These are phyloP conservation scores for Rugalucina vietnamica DNA, from an alignment of 2,888 invertebrate genomes.

Conservation along the genomic window DNA sequence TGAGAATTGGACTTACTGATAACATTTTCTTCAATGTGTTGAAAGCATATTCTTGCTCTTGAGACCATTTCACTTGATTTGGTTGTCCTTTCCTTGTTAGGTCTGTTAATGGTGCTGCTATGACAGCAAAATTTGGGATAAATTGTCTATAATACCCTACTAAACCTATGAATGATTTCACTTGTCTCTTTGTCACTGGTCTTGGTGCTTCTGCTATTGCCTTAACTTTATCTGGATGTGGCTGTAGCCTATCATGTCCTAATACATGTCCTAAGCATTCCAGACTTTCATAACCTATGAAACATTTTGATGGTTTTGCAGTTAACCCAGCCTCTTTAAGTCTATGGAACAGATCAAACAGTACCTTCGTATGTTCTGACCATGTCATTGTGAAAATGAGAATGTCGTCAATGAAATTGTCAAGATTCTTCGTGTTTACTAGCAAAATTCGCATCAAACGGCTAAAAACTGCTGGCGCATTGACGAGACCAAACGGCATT, in stretches of 20 bases:
- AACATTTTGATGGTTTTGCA: conserved; percentile 48
- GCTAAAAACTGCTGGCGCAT: conserved; percentile 38
- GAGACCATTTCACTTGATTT: conserved; percentile 43
- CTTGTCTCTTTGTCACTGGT: conserved; percentile 15
- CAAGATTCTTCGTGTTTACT: conserved; percentile 27
- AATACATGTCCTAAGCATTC: conserved; percentile 42
- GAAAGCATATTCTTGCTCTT: conserved; percentile 12
- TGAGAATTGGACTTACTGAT: conserved; percentile 33
- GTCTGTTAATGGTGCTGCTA: conserved; percentile 52
- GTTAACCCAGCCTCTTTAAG: conserved; percentile 48
- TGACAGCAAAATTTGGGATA: conserved; percentile 48
- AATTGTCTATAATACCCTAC: conserved; percentile 9
- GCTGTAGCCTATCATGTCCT: conserved; percentile 15
- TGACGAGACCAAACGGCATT: conserved; percentile 33
- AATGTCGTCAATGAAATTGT: conserved; percentile 60
- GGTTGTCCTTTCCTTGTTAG: conserved; percentile 49
- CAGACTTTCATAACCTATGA: conserved; percentile 10
- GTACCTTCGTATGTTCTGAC: conserved; percentile 43
- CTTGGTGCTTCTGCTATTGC: conserved; percentile 16
- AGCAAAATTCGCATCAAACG: conserved; percentile 53
- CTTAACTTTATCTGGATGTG: conserved; percentile 27
- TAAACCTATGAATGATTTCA: conserved; percentile 12
- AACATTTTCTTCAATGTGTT: neutral
- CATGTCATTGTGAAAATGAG: conserved; percentile 44
- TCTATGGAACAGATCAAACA: conserved; percentile 36